These are phyloP conservation scores for Mobula hypostoma DNA, from an alignment of 2,113 vertebrate genomes.

Conservation along the genomic window DNA sequence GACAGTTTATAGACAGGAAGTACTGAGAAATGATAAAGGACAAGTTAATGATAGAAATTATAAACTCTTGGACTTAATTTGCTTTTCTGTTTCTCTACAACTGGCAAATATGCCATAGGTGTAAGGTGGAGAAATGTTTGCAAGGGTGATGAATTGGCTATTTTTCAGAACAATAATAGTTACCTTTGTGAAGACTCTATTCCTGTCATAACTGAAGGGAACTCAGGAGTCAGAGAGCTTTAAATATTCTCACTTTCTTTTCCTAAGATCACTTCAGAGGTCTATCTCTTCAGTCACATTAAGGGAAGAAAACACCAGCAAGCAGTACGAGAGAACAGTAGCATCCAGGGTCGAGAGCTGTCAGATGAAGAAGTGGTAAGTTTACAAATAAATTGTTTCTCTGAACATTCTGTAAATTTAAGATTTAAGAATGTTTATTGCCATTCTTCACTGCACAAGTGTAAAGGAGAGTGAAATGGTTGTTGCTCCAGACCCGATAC, in stretches of 20 bases:
- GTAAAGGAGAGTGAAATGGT: no score
- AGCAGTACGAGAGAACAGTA: slow-evolving; percentile 91
- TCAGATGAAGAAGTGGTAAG: slow-evolving; percentile 98
- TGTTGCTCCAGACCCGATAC: no score
- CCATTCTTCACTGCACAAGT: no score
- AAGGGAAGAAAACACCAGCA: slow-evolving; percentile 93
- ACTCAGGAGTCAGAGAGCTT: neutral
- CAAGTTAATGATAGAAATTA: neutral
- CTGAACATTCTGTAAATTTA: neutral
- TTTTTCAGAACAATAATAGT: neutral
- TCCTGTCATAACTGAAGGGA: neutral
- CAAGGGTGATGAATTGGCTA: neutral
- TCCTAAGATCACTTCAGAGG: slow-evolving; percentile 89
- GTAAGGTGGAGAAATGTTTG: neutral
- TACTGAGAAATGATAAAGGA: no score
- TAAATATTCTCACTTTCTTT: slow-evolving; percentile 43
- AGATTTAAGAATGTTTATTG: no score
- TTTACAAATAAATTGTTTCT: slow-evolving; percentile 39
- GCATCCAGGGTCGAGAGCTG: slow-evolving; percentile 93
- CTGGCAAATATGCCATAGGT: neutral
- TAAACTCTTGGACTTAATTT: neutral
- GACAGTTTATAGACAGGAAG: neutral
- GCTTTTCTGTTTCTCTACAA: neutral
- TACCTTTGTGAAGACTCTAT: neutral
- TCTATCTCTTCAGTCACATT: slow-evolving; percentile 96